Conservation (phyloP, 1,140 invertebrate genomes). For the Bombus sylvicola region DNA sequence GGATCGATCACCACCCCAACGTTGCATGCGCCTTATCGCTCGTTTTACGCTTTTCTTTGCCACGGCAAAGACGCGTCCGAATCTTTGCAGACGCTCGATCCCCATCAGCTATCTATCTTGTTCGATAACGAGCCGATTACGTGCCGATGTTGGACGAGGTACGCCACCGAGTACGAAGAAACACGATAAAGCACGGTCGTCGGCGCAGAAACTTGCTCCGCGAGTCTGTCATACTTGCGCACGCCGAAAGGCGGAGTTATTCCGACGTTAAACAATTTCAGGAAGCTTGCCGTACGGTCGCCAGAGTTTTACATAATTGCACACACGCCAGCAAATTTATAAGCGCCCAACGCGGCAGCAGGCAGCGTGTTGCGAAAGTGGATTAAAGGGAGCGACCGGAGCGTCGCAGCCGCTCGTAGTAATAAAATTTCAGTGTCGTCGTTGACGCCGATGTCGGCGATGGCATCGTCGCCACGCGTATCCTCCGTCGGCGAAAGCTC, state of each 20-base stretch:
- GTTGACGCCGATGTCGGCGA: too few species aligned
- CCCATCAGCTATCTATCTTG: too few species aligned
- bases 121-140: neutral
- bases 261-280: conserved; percentile 53
- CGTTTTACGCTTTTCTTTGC: too few species aligned
- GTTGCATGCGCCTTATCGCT: too few species aligned
- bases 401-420: neutral
- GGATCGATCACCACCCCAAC: neutral
- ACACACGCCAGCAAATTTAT: conserved; percentile 37
- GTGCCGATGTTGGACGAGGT: neutral
- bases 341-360: neutral
- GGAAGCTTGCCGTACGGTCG: neutral
- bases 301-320: conserved; percentile 51
- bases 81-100: too few species aligned
- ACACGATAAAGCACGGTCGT: neutral
- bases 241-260: conserved; percentile 23
- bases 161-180: neutral
- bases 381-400: conserved; percentile 43
- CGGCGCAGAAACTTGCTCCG: neutral
- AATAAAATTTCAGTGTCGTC: conserved; percentile 51
- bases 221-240: neutral
- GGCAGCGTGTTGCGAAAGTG: conserved; percentile 44
- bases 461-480: too few species aligned
- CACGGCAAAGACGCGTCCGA: too few species aligned
- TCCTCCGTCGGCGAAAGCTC: too few species aligned